A percentile compares a stretch with the other conserved stretches of the same genome.
These are phyloP conservation scores for Scarus forsteni DNA, from an alignment of 2,797 vertebrate species.

Conservation along the genomic window DNA sequence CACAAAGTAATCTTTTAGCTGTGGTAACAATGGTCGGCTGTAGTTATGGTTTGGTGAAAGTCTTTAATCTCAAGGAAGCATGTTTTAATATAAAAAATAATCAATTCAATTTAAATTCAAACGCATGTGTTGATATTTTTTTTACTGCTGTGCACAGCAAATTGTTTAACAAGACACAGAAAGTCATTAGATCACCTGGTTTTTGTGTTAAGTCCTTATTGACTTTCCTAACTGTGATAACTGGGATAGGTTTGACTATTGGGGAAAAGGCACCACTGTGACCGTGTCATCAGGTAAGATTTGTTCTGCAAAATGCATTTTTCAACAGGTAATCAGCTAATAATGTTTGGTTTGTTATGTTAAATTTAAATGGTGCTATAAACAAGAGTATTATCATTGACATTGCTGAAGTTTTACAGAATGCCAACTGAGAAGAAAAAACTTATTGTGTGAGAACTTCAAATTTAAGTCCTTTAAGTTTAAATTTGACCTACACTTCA, in stretches of 20 bases:
- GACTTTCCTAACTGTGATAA: conserved; percentile 43
- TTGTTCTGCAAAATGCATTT: background rate
- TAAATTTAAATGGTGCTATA: background rate
- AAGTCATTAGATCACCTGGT: conserved; percentile 1
- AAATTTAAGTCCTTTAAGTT: no score
- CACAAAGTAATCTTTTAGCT: background rate
- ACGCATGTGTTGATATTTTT: no score
- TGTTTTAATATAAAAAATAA: no score
- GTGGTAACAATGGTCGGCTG: no score
- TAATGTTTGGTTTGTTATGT: background rate
- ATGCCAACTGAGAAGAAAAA: no score
- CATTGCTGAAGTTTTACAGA: no score
- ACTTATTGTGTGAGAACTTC: no score
- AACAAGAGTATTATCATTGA: background rate
- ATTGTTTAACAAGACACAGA: background rate
- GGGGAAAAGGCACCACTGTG: conserved; percentile 78
- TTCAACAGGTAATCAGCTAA: background rate
- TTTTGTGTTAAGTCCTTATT: conserved; percentile 37
- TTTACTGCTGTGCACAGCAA: background rate
- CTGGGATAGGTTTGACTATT: conserved; percentile 60
- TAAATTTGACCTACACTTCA: no score
- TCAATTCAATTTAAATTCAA: no score
- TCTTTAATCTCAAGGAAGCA: no score
- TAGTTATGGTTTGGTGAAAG: no score
- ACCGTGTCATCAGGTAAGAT: conserved; percentile 78